Percentiles rank a stretch among this genome's conserved stretches.
phyloP scores from a whole-genome alignment of 2,113 vertebrate species.

The Corydoras sp. region DNA sequence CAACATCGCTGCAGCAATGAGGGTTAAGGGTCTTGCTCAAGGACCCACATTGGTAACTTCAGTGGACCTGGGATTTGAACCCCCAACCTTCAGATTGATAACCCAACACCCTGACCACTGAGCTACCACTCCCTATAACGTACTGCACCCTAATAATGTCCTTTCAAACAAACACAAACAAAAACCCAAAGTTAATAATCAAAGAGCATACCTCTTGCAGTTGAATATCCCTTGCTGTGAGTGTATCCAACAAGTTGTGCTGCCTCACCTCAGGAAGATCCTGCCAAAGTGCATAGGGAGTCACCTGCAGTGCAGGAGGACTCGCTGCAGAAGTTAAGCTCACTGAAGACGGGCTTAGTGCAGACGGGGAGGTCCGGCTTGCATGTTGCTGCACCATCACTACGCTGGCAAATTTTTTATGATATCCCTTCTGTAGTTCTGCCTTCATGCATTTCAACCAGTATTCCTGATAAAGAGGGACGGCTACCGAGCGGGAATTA shows the following conservation, averaged over 20 bases:
- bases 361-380: slow-evolving; percentile 31
- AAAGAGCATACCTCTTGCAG: slow-evolving; percentile 66
- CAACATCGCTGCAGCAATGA: no score
- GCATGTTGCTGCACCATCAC: slow-evolving; percentile 32
- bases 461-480: slow-evolving; percentile 72
- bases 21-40: no score
- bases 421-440: slow-evolving; percentile 40
- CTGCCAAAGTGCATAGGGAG: slow-evolving; percentile 62
- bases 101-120: no score
- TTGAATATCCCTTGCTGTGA: slow-evolving; percentile 52
- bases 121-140: no score
- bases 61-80: no score
- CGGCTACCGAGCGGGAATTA: slow-evolving; percentile 39
- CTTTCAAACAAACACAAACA: not conserved
- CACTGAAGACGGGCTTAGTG: not conserved
- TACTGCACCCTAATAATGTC: no score
- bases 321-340: not conserved
- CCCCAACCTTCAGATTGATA: no score
- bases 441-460: slow-evolving; percentile 46
- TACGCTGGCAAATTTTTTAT: slow-evolving; percentile 38
- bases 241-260: slow-evolving; percentile 49
- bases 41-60: no score
- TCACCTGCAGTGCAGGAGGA: slow-evolving; percentile 33
- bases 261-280: slow-evolving; percentile 65
- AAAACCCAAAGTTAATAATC: not conserved